Base-by-base conservation (phyloP, 2,113 vertebrate species). In the Heliornis fulica region DNA sequence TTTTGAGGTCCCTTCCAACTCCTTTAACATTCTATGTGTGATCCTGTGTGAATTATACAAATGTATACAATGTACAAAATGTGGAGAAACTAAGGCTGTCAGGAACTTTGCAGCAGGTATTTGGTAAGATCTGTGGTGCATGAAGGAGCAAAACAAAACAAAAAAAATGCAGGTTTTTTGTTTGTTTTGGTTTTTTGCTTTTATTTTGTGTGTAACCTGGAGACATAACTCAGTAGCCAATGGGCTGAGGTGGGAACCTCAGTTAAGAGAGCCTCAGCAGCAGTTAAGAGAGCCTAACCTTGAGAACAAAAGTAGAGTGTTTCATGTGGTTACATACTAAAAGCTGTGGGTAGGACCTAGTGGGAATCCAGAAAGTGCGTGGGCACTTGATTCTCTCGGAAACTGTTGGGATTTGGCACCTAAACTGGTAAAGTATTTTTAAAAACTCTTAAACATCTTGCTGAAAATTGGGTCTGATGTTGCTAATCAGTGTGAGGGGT, bases 371-470 rank as follows among this genome's bases (percentile, higher is more conserved):
- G 92, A 69, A 54, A 93, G 89, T 1, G 41, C 15, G 88, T 96
- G 92, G 95, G 96, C 0, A 34, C 79, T 59, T 17, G 59, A 89
- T 95, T 89, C 94, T 83, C 83, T 93, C 25, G 36, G 92, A 95
- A 93, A 61, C 94, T 70, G 92, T 65, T 81, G 94, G 80, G 76
- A 92, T 97, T 95, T 97, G 96, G 94, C 94, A 95, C 92, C 71
- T 86, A 93, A 88, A 56, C 76, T 78, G 76, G 79, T 83, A 32
- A 93, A 93, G 80, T 83, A 92, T 93, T 93, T 86, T 40, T 66
- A 86, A 94, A 90, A 83, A 72, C 63, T 94, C 88, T 40, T 50
- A 41, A 86, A 57, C 79, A 79, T 93, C 74, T 85, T 53, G 65
- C 78, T 86, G 79, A 80, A 94, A 91, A 43, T 77, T 79, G 2